phyloP scores from a whole-genome alignment of 1,140 invertebrate species.

The Drosophila ananassae region DNA sequence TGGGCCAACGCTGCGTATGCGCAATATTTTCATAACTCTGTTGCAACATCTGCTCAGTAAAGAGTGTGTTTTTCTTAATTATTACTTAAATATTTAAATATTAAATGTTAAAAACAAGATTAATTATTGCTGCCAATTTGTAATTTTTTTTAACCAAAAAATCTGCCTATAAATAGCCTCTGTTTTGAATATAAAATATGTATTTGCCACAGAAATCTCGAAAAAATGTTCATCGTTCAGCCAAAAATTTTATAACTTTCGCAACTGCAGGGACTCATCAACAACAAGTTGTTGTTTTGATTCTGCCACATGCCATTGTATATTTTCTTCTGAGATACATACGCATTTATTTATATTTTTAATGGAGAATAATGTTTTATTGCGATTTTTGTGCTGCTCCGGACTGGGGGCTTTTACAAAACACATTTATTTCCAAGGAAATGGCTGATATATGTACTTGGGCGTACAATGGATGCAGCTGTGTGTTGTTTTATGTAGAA shows the following conservation, averaged over 20 bases:
- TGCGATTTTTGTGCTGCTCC: constrained; percentile 4
- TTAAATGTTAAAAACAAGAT: neutral
- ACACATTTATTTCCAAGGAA: constrained; percentile 59
- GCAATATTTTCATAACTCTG: constrained; percentile 26
- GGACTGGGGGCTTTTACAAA: constrained; percentile 24
- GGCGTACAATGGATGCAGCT: constrained; percentile 18
- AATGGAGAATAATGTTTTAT: neutral
- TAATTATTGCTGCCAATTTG: too few relatives aligned
- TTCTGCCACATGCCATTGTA: constrained; percentile 19
- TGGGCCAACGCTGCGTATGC: constrained; percentile 47
- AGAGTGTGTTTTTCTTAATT: neutral
- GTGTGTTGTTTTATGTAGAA: neutral
- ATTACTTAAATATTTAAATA: constrained; percentile 1
- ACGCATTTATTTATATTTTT: constrained; percentile 1
- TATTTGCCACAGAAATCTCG: neutral
- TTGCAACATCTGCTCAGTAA: constrained; percentile 17
- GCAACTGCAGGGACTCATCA: constrained; percentile 3
- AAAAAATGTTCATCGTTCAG: neutral
- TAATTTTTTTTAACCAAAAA: neutral
- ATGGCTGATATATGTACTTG: constrained; percentile 17
- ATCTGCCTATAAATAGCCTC: constrained; percentile 12
- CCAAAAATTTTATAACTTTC: constrained; percentile 8
- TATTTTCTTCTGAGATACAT: constrained; percentile 8
- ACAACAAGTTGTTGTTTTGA: constrained; percentile 34
- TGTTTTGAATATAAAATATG: neutral